Evolutionary conservation across 2,888 invertebrate genomes (phyloP), one percentile per base, ranked within the genome.

Genomic region (Panopea generosa): DNA sequence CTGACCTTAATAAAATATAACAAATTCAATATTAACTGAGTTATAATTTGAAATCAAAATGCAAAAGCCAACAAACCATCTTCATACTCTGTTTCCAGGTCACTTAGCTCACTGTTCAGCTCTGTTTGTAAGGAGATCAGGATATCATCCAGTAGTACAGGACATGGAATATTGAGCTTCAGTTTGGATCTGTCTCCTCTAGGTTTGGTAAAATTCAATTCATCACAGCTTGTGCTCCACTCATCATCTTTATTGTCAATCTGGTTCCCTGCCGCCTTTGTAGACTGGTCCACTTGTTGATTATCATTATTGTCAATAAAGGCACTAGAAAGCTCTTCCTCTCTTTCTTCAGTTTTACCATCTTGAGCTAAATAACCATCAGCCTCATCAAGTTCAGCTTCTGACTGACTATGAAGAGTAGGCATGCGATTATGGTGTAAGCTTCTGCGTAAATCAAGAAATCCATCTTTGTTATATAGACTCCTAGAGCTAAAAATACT

Each of bases 61-160:
- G n/a, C n/a, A n/a, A n/a, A n/a, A n/a, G n/a, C n/a, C n/a, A n/a
- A 26, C 67, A 65, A 70, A 86, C 87, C 87, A 27, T 84, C 83
- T 62, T 86, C 84, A 18, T 83, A 79, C 66, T 86, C 85, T 26
- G 83, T 77, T 60, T 87, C 86, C 38, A 86, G 59, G 18, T 80
- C 82, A 47, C 75, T 69, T 47, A 86, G 68, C 56, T 87, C 84
- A 43, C 72, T 77, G 22, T 82, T 77, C 1, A 87, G 70, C 47
- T 85, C 86, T 52, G 84, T 72, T 57, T 79, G 78, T 24, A 87
- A 68, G 11, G 84, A 82, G 1, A 74, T 24, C 14, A 79, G 67
- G 9, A 78, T 71, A 43, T 83, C 83, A 52, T 75, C 67, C 16
- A 78, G 62, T 43, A 74, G 59, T 22, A 74, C 66, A 6, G 65